Evolutionary conservation across 2,888 invertebrate species (phyloP).

Genomic region (Dynastes tityus): DNA sequence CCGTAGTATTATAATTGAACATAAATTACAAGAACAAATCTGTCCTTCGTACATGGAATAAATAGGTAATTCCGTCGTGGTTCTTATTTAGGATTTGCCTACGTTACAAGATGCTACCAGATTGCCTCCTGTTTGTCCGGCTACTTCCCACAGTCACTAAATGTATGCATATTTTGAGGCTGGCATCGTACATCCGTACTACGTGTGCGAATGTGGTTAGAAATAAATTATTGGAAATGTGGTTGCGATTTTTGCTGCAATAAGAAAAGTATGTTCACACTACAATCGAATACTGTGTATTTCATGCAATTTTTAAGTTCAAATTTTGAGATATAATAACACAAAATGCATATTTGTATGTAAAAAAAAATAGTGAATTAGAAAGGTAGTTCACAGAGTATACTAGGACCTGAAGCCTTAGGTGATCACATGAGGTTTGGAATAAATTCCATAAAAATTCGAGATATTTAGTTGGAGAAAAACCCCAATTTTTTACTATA

Average conservation of each 20-base stretch:
- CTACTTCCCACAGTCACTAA: conserved; percentile 13
- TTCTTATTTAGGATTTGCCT: conserved; percentile 38
- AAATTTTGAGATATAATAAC: no score
- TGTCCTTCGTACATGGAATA: conserved; percentile 51
- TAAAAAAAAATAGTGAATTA: no score
- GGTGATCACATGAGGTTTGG: no score
- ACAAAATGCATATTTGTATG: no score
- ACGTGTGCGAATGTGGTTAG: conserved; percentile 1
- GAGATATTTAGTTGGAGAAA: no score
- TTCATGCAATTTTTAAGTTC: no score
- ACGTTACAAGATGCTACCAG: conserved; percentile 14
- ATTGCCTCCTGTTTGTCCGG: neutral
- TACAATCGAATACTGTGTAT: no score
- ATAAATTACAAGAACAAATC: conserved; percentile 51
- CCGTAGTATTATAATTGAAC: conserved; percentile 52
- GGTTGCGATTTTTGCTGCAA: neutral
- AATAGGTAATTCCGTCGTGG: conserved; percentile 47
- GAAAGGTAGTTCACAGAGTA: no score
- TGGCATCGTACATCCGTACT: conserved; percentile 1
- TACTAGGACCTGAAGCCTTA: no score
- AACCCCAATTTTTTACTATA: no score
- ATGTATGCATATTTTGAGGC: conserved; percentile 20
- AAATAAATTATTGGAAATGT: conserved; percentile 2
- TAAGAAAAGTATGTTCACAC: no score
- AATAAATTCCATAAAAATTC: no score